phyloP scores from a whole-genome alignment of 2,113 vertebrate genomes.

The Hymenochirus boettgeri region DNA sequence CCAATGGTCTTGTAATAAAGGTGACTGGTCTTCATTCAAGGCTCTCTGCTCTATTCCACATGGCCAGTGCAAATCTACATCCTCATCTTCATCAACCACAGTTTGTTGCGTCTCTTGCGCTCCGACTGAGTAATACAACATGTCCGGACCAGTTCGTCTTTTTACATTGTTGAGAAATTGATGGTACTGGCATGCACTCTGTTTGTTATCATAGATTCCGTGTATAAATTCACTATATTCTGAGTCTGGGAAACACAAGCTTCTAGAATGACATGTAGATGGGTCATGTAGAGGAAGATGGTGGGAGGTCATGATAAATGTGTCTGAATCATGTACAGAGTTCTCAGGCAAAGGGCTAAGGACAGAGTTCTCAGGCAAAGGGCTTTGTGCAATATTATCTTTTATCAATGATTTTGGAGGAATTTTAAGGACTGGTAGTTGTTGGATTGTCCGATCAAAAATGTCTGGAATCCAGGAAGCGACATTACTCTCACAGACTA shows the following conservation, averaged over 20 bases:
- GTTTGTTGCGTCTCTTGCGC: neutral
- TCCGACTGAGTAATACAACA: neutral
- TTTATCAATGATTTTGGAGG: neutral
- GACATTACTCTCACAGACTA: neutral
- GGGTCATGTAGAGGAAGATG: neutral
- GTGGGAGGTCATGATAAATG: neutral
- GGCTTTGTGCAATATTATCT: neutral
- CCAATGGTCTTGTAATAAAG: neutral
- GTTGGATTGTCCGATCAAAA: neutral
- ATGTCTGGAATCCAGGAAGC: neutral
- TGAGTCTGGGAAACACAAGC: neutral
- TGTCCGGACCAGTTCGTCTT: neutral
- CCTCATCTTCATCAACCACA: neutral
- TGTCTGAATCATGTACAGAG: neutral
- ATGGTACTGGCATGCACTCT: neutral
- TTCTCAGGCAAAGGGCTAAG: neutral
- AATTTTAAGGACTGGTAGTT: conserved; percentile 1
- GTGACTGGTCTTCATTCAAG: neutral
- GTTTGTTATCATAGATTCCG: neutral
- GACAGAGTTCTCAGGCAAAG: neutral
- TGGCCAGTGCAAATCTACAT: neutral
- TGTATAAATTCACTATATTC: neutral
- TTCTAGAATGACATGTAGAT: neutral
- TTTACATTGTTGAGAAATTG: neutral
- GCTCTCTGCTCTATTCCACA: neutral